Percentiles rank a stretch among this genome's conserved stretches.
Conservation (phyloP, 2,888 invertebrate genomes). For the Lacanobia wlatinum region DNA sequence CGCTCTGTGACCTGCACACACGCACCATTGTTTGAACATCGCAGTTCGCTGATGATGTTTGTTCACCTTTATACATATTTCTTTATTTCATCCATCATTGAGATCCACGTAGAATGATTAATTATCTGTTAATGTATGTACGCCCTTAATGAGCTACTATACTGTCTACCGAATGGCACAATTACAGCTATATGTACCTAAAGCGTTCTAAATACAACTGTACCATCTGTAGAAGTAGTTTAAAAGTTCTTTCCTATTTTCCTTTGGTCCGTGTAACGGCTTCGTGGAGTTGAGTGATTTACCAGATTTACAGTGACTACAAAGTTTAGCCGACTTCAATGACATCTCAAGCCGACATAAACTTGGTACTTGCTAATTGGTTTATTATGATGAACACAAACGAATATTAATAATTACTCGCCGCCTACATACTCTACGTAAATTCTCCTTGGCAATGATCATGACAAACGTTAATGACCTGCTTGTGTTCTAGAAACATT, state of each 20-base stretch:
- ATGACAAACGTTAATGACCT: slow-evolving; percentile 84
- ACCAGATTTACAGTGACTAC: slow-evolving; percentile 19
- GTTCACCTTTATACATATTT: slow-evolving; percentile 81
- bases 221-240: slow-evolving; percentile 2
- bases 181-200: slow-evolving; percentile 19
- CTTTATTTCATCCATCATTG: slow-evolving; percentile 67
- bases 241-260: slow-evolving; percentile 22
- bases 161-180: slow-evolving; percentile 2
- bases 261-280: background rate
- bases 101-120: slow-evolving; percentile 57
- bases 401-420: slow-evolving; percentile 64
- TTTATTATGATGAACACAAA: slow-evolving; percentile 61
- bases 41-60: slow-evolving; percentile 87
- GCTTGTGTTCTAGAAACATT: slow-evolving; percentile 78
- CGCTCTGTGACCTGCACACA: slow-evolving; percentile 77
- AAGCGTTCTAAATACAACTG: background rate
- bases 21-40: slow-evolving; percentile 85
- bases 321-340: slow-evolving; percentile 23
- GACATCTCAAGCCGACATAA: slow-evolving; percentile 32
- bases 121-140: slow-evolving; percentile 47
- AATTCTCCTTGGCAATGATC: slow-evolving; percentile 85
- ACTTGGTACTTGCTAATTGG: slow-evolving; percentile 60
- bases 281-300: slow-evolving; percentile 23
- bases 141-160: slow-evolving; percentile 39
- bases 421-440: slow-evolving; percentile 72